Base-by-base conservation (phyloP, 2,797 vertebrate genomes). In the Spinus olivaceus region DNA sequence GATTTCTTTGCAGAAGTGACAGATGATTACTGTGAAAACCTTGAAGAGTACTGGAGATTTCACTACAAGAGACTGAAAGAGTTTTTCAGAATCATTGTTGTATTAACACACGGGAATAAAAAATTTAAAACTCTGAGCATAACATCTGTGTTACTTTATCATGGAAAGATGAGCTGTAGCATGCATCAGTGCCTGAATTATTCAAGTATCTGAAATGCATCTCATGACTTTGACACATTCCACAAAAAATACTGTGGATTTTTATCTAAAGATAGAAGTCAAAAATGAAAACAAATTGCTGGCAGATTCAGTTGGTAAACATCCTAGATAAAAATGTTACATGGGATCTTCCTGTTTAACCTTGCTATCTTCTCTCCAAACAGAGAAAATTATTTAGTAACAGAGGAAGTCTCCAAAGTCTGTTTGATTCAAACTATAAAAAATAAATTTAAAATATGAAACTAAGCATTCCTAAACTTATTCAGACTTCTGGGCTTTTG, bases 171-270 rank as follows among this genome's bases (percentile, higher is more conserved):
- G 73, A 92, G 71, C 90, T 49, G 27, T 6, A 23, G 59, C 16
- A 70, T 23, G 74, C 44, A 27, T 81, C 88, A 88, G 33, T 22
- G 32, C 64, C 42, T 94, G 86, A 94, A 93, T 95, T 87, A 90
- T 94, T 92, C 86, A 89, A 22, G 50, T 30, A 27, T 64, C 71
- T 90, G 74, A 95, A 88, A 97, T 78, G 20, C 64, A 92, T 70
- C 86, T 95, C 74, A 67, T 74, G 77, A 70, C 56, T 94, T 88
- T n/a, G 53, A 89, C 47, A 46, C 41, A 71, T 64, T 64, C 67
- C 41, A 30, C 39, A 64, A 63, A 91, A 89, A 54, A 66, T 25
- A 59, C 24, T 22, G 59, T 35, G 47, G 59, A 37, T 76, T 93
- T 94, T 86, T 83, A 56, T 76, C 72, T 70, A 51, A 41, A 72